These are phyloP conservation scores for Epinotia bilunana DNA, from an alignment of 2,888 invertebrate genomes.

Conservation along the genomic window DNA sequence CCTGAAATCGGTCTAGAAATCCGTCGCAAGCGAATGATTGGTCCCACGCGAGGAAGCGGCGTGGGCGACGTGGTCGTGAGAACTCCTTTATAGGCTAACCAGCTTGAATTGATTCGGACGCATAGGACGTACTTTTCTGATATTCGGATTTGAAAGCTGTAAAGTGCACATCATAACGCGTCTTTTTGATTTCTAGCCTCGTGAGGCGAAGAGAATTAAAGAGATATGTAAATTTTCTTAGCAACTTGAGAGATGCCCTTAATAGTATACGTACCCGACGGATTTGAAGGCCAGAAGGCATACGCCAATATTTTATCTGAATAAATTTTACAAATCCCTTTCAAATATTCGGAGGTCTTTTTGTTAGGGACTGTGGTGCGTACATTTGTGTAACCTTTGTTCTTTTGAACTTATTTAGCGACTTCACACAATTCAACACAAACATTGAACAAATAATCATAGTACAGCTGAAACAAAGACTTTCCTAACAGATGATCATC, in stretches of 20 bases:
- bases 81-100: slow-evolving; percentile 35
- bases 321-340: too few species aligned
- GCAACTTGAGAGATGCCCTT: too few species aligned
- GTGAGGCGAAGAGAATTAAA: background rate
- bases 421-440: background rate
- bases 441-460: background rate
- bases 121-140: background rate
- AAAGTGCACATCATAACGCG: background rate
- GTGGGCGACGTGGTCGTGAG: slow-evolving; percentile 40
- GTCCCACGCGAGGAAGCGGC: slow-evolving; percentile 35
- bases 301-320: too few species aligned
- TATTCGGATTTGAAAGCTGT: background rate
- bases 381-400: too few species aligned
- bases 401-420: background rate
- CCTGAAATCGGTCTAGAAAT: slow-evolving; percentile 36
- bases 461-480: slow-evolving; percentile 16
- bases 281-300: too few species aligned
- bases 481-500: slow-evolving; percentile 52
- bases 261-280: too few species aligned
- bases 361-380: too few species aligned
- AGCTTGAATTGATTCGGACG: slow-evolving; percentile 10
- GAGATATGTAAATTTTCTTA: background rate
- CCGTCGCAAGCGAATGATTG: slow-evolving; percentile 36
- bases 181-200: background rate
- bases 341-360: too few species aligned